Percentiles rank a stretch among this genome's conserved stretches.
These are phyloP conservation scores for Heteropelma amictum DNA, from an alignment of 2,888 invertebrate genomes.

Conservation along the genomic window DNA sequence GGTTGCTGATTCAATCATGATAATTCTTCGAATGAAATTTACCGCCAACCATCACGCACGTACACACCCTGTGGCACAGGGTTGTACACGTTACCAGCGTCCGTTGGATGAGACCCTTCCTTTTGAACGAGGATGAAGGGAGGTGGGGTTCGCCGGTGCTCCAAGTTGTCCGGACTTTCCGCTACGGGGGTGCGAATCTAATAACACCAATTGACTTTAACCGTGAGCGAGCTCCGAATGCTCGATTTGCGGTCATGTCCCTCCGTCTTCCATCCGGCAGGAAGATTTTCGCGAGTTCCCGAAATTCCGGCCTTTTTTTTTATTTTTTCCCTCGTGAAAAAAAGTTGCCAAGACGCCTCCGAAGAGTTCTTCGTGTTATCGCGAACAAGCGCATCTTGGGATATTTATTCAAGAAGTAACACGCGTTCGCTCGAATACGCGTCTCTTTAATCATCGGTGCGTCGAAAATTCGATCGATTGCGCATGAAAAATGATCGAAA, in stretches of 20 bases:
- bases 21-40: slow-evolving; percentile 78
- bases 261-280: no score
- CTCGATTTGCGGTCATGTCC: slow-evolving; percentile 72
- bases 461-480: no score
- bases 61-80: slow-evolving; percentile 62
- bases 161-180: slow-evolving; percentile 64
- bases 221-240: slow-evolving; percentile 45
- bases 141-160: slow-evolving; percentile 33
- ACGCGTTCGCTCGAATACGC: no score
- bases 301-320: no score
- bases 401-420: no score
- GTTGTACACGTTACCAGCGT: slow-evolving; percentile 28
- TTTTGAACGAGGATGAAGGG: not conserved
- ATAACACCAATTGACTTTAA: slow-evolving; percentile 76
- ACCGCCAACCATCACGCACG: slow-evolving; percentile 74
- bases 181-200: slow-evolving; percentile 76
- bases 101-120: slow-evolving; percentile 1
- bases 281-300: no score
- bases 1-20: slow-evolving; percentile 77
- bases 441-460: no score
- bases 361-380: no score
- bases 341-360: no score
- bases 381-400: no score
- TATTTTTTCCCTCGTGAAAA: no score
- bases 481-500: slow-evolving; percentile 5